Conservation (phyloP, 2,113 vertebrate genomes). For the Psilopogon haemacephalus region DNA sequence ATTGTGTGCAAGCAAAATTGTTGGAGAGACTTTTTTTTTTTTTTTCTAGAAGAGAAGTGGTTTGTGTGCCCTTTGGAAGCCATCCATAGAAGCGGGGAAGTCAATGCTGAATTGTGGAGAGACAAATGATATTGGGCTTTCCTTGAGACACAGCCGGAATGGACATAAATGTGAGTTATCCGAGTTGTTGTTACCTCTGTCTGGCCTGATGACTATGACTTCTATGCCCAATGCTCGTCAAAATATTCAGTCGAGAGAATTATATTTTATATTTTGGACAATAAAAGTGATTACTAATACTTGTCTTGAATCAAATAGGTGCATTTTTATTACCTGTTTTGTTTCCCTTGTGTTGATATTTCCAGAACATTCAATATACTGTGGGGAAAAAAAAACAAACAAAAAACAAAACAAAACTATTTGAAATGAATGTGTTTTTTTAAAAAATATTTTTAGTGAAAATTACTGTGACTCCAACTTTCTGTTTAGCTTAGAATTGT, state of each 20-base stretch:
- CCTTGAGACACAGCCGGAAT: not conserved
- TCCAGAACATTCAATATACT: not conserved
- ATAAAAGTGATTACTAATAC: not conserved
- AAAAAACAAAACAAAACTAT: too few relatives aligned
- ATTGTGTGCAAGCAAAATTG: not conserved
- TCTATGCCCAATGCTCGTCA: not conserved
- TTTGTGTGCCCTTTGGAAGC: conserved; percentile 15
- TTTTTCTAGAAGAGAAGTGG: not conserved
- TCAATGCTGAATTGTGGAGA: not conserved
- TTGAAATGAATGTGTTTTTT: conserved; percentile 1
- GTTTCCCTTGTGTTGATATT: not conserved
- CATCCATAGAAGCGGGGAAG: not conserved
- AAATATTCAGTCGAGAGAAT: not conserved
- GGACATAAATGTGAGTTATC: conserved; percentile 50
- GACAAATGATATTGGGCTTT: not conserved
- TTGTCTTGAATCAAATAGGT: not conserved
- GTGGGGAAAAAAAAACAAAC: not conserved
- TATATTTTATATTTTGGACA: not conserved
- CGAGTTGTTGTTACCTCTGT: not conserved
- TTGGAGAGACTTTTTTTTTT: not conserved
- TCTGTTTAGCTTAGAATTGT: too few relatives aligned
- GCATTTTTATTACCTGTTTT: conserved; percentile 2
- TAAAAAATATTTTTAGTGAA: too few relatives aligned
- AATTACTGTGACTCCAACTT: too few relatives aligned
- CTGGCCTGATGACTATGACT: not conserved